Conservation (phyloP, 92 coral and sea anemone genomes). For the Nematostella vectensis region DNA sequence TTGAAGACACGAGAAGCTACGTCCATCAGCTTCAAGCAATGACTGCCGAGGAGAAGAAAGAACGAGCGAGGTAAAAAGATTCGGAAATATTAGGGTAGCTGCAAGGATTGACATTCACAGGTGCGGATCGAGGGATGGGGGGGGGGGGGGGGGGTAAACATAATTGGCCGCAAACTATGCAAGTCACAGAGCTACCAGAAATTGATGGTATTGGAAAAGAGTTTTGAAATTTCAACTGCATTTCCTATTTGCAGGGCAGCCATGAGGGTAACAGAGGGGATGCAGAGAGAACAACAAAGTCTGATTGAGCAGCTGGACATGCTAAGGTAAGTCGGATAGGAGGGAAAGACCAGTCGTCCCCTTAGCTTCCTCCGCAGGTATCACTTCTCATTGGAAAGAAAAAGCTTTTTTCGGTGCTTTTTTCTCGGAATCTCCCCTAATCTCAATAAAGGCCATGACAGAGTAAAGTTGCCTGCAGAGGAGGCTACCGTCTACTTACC, state of each 20-base stretch:
- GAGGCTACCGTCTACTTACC: too few species aligned
- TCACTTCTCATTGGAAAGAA: too few species aligned
- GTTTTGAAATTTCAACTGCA: too few species aligned
- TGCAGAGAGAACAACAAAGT: conserved; percentile 90
- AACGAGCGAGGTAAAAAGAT: conserved; percentile 69
- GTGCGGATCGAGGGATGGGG: neutral
- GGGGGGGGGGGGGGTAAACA: conserved; percentile 1
- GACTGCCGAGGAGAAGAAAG: conserved; percentile 68
- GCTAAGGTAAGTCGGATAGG: conserved; percentile 80
- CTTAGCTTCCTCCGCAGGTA: too few species aligned
- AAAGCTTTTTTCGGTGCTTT: too few species aligned
- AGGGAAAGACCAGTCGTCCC: too few species aligned
- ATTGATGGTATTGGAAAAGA: too few species aligned
- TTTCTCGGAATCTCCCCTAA: too few species aligned
- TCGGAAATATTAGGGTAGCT: neutral
- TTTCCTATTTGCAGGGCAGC: conserved; percentile 57
- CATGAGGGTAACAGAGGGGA: conserved; percentile 80
- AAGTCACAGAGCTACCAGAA: too few species aligned
- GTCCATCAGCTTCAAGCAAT: conserved; percentile 78
- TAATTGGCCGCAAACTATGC: too few species aligned
- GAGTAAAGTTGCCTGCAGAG: too few species aligned
- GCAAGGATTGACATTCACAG: neutral
- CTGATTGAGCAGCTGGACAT: conserved; percentile 85
- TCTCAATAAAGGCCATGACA: too few species aligned
- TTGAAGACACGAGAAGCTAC: conserved; percentile 72